Percentiles rank a stretch among this genome's conserved stretches.
Conservation (phyloP, 2,888 invertebrate genomes). For the Nomada flava region DNA sequence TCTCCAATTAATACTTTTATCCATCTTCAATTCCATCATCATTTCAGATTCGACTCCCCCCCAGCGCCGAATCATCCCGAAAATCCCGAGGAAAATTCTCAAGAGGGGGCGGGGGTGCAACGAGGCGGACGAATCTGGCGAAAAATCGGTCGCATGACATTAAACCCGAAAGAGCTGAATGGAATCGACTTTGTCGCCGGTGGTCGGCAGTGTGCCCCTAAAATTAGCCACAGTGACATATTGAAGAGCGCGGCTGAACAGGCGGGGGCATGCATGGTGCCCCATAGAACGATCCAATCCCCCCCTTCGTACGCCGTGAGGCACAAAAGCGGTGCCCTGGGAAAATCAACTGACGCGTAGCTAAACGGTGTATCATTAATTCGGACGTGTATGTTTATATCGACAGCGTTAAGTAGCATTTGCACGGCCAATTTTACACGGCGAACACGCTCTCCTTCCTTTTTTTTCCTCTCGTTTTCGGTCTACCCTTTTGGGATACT, state of each 20-base stretch:
- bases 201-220: constrained; percentile 76
- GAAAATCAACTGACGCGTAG: constrained; percentile 84
- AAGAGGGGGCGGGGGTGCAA: not conserved
- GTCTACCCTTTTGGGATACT: too few relatives aligned
- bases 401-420: constrained; percentile 72
- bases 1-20: not conserved
- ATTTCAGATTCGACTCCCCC: not conserved
- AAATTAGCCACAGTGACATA: constrained; percentile 84
- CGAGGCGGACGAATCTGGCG: constrained; percentile 6
- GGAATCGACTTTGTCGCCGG: constrained; percentile 55
- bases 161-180: constrained; percentile 29
- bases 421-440: constrained; percentile 64
- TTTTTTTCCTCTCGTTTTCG: not conserved
- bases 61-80: not conserved
- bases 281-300: constrained; percentile 10
- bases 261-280: constrained; percentile 37
- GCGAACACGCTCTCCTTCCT: constrained; percentile 16
- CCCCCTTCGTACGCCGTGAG: constrained; percentile 35
- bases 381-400: constrained; percentile 82
- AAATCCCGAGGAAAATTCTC: constrained; percentile 10
- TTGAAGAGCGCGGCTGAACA: constrained; percentile 70
- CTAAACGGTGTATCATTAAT: constrained; percentile 84
- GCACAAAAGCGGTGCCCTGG: constrained; percentile 76
- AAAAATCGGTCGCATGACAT: constrained; percentile 23
- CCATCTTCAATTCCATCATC: not conserved